These are phyloP conservation scores for Cataglyphis hispanica DNA, from an alignment of 1,140 invertebrate species.

Conservation along the genomic window DNA sequence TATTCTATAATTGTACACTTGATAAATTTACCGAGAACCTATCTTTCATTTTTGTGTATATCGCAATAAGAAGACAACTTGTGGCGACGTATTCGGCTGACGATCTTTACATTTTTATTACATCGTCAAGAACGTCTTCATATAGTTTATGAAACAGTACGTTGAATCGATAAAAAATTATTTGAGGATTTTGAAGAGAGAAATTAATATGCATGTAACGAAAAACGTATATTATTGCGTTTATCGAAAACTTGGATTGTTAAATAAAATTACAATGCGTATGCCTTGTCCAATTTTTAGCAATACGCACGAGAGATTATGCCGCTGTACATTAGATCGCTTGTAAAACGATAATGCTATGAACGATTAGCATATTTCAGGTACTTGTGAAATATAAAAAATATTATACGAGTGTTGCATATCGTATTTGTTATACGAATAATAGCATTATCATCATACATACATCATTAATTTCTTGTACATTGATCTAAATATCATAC, in stretches of 20 bases:
- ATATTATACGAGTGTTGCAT: slow-evolving; percentile 44
- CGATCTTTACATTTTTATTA: slow-evolving; percentile 5
- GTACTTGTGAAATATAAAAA: slow-evolving; percentile 28
- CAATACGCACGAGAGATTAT: slow-evolving; percentile 38
- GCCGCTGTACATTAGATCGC: slow-evolving; percentile 52
- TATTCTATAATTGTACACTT: slow-evolving; percentile 26
- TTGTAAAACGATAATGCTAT: slow-evolving; percentile 25
- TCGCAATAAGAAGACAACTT: neutral
- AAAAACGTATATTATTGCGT: slow-evolving; percentile 23
- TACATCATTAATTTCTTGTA: slow-evolving; percentile 36
- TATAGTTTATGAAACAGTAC: neutral
- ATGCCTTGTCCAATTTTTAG: slow-evolving; percentile 47
- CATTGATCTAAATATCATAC: slow-evolving; percentile 38
- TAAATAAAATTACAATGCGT: slow-evolving; percentile 32
- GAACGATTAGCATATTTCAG: slow-evolving; percentile 21
- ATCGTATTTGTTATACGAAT: slow-evolving; percentile 49
- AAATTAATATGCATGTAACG: neutral
- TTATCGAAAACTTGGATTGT: slow-evolving; percentile 31
- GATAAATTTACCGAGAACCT: neutral
- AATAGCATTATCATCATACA: slow-evolving; percentile 1
- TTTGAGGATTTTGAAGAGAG: neutral
- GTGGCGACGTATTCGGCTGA: neutral
- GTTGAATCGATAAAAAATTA: neutral
- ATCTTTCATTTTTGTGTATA: slow-evolving; percentile 29
- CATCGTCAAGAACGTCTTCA: neutral